A percentile compares a stretch with the other conserved stretches of the same genome.
Evolutionary conservation across 2,888 invertebrate genomes (phyloP).

Genomic region (Athripsodes cinereus): DNA sequence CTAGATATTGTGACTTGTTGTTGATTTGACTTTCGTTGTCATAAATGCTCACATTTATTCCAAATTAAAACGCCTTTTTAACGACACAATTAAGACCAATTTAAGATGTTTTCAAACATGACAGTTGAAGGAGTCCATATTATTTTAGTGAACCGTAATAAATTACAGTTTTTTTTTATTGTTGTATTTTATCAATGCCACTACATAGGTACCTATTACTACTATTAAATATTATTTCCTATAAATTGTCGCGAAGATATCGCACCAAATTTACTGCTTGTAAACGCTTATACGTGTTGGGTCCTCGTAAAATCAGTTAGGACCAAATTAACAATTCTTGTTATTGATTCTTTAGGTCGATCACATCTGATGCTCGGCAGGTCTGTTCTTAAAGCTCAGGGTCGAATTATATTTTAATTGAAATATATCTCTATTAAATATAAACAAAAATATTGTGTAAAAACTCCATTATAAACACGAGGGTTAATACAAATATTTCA

Average conservation of each 20-base stretch:
- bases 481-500: too few relatives aligned
- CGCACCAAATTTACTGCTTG: conserved; percentile 9
- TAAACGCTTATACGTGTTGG: conserved; percentile 9
- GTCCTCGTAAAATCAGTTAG: conserved; percentile 12
- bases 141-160: not conserved
- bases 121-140: not conserved
- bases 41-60: not conserved
- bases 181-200: not conserved
- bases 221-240: too few relatives aligned
- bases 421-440: too few relatives aligned
- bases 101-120: conserved; percentile 1
- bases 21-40: too few relatives aligned
- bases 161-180: not conserved
- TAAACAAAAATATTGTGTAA: too few relatives aligned
- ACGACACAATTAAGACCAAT: conserved; percentile 1
- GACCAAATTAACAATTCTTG: conserved; percentile 16
- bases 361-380: not conserved
- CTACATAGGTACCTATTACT: too few relatives aligned
- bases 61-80: not conserved
- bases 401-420: too few relatives aligned
- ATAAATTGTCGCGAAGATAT: conserved; percentile 5
- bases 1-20: too few relatives aligned
- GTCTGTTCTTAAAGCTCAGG: not conserved
- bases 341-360: conserved; percentile 6
- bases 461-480: too few relatives aligned